A percentile compares a stretch with the other conserved stretches of the same genome.
These are phyloP conservation scores for Drosophila sp. DNA, from an alignment of 1,140 invertebrate genomes.

Conservation along the genomic window DNA sequence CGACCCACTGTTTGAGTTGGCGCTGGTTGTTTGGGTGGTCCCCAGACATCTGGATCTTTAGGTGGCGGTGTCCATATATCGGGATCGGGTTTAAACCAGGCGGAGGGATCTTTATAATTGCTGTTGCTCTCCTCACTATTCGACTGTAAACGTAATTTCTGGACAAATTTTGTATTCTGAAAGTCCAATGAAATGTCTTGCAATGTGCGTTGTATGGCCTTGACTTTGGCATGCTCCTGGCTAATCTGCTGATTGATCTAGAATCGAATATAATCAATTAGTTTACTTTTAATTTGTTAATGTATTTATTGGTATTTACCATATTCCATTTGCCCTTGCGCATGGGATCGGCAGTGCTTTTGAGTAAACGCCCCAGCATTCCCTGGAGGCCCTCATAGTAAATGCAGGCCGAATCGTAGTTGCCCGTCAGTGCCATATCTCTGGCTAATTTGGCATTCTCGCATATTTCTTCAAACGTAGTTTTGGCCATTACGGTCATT, in stretches of 20 bases:
- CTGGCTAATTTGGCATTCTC: constrained; percentile 96
- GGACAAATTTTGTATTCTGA: constrained; percentile 70
- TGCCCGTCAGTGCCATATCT: constrained; percentile 96
- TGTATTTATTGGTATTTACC: constrained; percentile 84
- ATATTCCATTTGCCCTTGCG: constrained; percentile 95
- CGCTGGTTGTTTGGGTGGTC: constrained; percentile 88
- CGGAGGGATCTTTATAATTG: constrained; percentile 75
- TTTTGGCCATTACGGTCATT: constrained; percentile 90
- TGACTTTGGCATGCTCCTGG: constrained; percentile 95
- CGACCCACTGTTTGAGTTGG: constrained; percentile 57
- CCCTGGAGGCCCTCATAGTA: constrained; percentile 97
- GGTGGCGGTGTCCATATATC: constrained; percentile 90
- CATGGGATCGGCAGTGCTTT: constrained; percentile 90
- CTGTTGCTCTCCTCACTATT: constrained; percentile 55
- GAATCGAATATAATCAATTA: not conserved
- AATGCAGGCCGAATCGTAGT: constrained; percentile 96
- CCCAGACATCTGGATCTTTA: constrained; percentile 94
- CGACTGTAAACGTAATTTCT: constrained; percentile 64
- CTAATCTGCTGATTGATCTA: constrained; percentile 95
- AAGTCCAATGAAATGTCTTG: constrained; percentile 82
- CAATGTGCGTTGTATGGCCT: constrained; percentile 90
- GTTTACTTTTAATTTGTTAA: not conserved
- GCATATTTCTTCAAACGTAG: constrained; percentile 93
- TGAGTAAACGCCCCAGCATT: constrained; percentile 86
- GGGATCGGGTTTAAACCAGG: constrained; percentile 84